Evolutionary conservation across 2,797 vertebrate genomes (phyloP), one percentile per base, ranked within the genome.

Genomic region (Sebastes oblongus): DNA sequence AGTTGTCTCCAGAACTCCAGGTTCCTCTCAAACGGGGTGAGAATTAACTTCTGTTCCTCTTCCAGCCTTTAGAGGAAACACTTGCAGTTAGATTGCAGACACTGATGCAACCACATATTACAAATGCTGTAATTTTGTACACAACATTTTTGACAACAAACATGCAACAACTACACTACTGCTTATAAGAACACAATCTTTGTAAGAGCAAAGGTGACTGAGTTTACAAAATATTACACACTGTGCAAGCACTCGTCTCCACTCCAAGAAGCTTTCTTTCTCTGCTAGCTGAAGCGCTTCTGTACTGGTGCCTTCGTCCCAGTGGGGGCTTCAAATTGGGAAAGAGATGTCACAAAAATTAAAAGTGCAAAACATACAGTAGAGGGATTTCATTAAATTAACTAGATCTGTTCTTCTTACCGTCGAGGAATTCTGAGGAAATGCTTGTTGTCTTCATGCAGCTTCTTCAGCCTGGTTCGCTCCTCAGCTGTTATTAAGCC

Each of bases 1-100:
- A 99, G 96, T 76, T 99, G 98, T 77, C 98, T 96, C 98, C 98
- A 99, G 84, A 99, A 99, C 86, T 99, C 97, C 91, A 99, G 87
- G 92, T 99, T 99, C 80, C 97, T 96, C 93, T 99, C 98, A 95
- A 98, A 99, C 0, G 98, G 98, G 0, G 98, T 99, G 66, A 99
- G 81, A 92, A 98, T 96, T 72, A 99, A 93, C 76, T 98, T 98
- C 72, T 98, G 96, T 36, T 99, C 97, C 92, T 99, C 98, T 89
- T 99, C 98, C 22, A 99, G 91, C 67, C 98, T 99, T 78, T 81
- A 73, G 22, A 66, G 54, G 65, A 0, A 11, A 83, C 2, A 88
- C 2, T 32, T 20, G 5, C 1, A 3, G 24, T 66, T 60, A 86
- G 13, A 69, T 62, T 42, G 72, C 2, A 36, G n/a, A 71, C 8